phyloP scores from a whole-genome alignment of 2,888 invertebrate genomes.

The Formica aserva region DNA sequence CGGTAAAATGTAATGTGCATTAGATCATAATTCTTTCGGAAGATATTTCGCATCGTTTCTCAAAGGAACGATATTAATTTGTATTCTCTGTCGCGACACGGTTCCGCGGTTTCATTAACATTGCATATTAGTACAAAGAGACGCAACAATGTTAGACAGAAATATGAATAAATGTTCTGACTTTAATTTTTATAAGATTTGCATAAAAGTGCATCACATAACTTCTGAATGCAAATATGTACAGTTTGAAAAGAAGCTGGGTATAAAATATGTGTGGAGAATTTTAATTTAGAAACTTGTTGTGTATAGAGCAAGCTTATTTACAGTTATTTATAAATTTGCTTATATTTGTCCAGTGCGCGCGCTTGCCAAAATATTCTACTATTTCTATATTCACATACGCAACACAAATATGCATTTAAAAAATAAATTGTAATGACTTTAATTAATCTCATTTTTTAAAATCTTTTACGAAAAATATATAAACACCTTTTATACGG shows the following conservation, averaged over 20 bases:
- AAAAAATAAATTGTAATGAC: background rate
- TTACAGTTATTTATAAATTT: conserved; percentile 6
- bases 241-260: background rate
- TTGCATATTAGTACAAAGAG: conserved; percentile 20
- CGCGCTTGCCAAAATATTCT: background rate
- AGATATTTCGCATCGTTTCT: conserved; percentile 29
- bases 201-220: background rate
- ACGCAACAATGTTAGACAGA: conserved; percentile 12
- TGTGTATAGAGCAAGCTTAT: background rate
- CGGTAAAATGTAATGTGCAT: conserved; percentile 19
- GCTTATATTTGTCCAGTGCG: background rate
- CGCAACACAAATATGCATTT: background rate
- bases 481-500: background rate
- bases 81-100: conserved; percentile 20
- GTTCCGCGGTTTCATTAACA: conserved; percentile 26
- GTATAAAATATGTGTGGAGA: background rate
- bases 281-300: conserved; percentile 17
- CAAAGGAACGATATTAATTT: conserved; percentile 38
- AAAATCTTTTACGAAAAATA: background rate
- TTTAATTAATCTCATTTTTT: background rate
- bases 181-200: conserved; percentile 18
- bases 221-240: conserved; percentile 7
- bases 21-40: conserved; percentile 34
- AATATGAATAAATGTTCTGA: conserved; percentile 19
- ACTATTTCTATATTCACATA: background rate